Conservation (phyloP, 2,113 vertebrate species). For the Chloebia gouldiae region DNA sequence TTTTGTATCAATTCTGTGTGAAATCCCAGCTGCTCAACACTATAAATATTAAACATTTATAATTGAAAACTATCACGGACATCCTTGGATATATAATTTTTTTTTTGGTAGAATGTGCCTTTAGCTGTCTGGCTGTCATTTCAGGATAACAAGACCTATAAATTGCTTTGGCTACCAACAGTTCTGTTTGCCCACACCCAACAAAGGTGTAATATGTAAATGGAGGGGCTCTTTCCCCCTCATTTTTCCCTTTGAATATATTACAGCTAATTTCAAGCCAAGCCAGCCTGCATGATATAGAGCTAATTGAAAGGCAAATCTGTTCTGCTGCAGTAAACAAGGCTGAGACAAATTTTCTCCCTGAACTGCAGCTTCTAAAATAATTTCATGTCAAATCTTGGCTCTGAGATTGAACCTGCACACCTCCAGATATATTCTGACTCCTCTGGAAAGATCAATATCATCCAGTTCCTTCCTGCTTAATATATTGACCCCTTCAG, state of each 20-base stretch:
- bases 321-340: background rate
- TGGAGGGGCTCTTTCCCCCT: background rate
- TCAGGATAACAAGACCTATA: background rate
- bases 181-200: background rate
- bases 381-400: background rate
- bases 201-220: background rate
- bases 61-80: background rate
- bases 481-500: background rate
- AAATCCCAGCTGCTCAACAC: conserved; percentile 34
- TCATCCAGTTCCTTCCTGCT: background rate
- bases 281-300: background rate
- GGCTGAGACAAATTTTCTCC: background rate
- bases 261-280: conserved; percentile 24
- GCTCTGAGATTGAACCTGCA: background rate
- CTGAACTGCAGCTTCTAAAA: background rate
- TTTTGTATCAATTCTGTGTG: background rate
- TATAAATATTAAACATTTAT: background rate
- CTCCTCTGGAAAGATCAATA: background rate
- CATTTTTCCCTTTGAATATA: background rate
- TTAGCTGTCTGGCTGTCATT: background rate
- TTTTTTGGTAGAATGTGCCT: background rate
- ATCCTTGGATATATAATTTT: background rate
- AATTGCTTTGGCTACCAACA: background rate
- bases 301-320: conserved; percentile 39
- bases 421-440: background rate